Conservation (phyloP, 2,797 vertebrate genomes). For the Tenualosa ilisha region DNA sequence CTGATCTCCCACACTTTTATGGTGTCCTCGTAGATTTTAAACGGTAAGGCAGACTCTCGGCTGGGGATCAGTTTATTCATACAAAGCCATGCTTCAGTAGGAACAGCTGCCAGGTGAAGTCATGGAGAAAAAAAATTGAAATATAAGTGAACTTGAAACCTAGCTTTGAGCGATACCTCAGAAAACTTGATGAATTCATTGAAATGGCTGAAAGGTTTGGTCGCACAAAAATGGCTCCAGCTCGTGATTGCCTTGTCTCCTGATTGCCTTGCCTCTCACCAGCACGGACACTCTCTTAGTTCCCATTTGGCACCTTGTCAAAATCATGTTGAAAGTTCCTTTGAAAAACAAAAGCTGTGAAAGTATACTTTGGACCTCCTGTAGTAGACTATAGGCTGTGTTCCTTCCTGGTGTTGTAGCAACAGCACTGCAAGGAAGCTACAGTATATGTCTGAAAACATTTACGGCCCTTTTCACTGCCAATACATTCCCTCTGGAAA, state of each 20-base stretch:
- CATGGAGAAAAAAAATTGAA: background rate
- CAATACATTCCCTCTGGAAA: background rate
- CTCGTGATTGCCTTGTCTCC: constrained; percentile 42
- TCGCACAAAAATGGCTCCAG: constrained; percentile 43
- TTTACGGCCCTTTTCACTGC: no score
- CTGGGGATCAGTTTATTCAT: background rate
- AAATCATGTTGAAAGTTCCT: constrained; percentile 24
- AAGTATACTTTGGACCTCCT: background rate
- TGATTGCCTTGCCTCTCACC: no score
- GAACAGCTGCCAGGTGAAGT: constrained; percentile 18
- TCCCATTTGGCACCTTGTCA: constrained; percentile 55
- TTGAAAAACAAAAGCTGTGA: background rate
- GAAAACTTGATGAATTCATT: constrained; percentile 51
- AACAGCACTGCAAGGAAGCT: no score
- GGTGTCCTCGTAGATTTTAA: background rate
- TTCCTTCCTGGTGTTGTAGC: no score
- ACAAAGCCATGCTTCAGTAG: constrained; percentile 12
- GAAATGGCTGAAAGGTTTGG: constrained; percentile 40
- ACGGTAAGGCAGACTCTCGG: constrained; percentile 6
- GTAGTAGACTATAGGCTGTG: background rate
- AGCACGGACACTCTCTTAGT: constrained; percentile 43
- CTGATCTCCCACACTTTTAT: constrained; percentile 29
- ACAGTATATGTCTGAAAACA: no score
- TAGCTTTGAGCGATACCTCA: constrained; percentile 35
- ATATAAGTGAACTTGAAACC: constrained; percentile 36